Conservation (phyloP, 2,888 invertebrate genomes). For the Uropetala carovei region DNA sequence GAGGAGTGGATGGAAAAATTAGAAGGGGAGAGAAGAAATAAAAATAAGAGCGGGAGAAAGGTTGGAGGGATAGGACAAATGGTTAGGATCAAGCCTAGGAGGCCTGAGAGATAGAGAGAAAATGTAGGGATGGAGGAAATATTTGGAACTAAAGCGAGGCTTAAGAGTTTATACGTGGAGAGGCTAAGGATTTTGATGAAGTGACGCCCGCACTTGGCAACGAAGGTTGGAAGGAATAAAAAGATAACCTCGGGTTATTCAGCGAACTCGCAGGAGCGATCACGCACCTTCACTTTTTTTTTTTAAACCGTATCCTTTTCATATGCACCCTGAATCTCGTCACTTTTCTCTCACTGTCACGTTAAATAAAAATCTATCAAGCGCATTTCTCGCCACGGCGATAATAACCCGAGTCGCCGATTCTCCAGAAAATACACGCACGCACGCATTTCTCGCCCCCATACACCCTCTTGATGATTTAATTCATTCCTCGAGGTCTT, state of each 20-base stretch:
- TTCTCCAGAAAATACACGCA: too few relatives aligned
- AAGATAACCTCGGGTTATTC: neutral
- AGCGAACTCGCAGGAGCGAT: neutral
- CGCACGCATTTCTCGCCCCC: too few relatives aligned
- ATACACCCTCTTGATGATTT: too few relatives aligned
- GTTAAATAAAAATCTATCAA: too few relatives aligned
- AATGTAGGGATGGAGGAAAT: neutral
- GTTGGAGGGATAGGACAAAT: neutral
- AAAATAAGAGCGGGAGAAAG: neutral
- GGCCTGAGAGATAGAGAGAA: neutral
- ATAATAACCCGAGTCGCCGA: too few relatives aligned
- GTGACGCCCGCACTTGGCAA: neutral
- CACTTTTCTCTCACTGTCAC: too few relatives aligned
- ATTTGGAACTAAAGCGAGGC: neutral
- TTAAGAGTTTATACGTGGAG: neutral
- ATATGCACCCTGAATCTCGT: too few relatives aligned
- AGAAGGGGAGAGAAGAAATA: neutral
- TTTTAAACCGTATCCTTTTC: neutral
- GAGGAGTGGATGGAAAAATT: neutral
- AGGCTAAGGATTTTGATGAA: too few relatives aligned
- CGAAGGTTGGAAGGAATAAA: neutral
- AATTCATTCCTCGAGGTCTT: too few relatives aligned
- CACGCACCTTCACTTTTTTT: neutral
- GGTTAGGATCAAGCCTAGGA: neutral
- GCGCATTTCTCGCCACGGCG: too few relatives aligned